Evolutionary conservation across 2,888 invertebrate genomes (phyloP), one percentile per base, ranked within the genome.

Genomic region (Hydrotaea cyrtoneurina): DNA sequence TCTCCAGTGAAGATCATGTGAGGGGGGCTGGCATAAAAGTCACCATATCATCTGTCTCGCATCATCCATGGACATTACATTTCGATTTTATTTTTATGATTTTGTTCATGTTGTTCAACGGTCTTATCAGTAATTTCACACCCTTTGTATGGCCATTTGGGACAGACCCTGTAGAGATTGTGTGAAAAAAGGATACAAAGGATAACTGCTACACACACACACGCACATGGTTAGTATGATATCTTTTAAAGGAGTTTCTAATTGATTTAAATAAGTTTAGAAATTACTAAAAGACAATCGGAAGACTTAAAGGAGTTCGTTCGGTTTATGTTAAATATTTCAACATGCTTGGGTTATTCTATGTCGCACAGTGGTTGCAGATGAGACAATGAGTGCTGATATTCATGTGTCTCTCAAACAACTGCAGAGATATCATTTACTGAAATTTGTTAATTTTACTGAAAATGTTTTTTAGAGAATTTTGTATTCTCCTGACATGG

Each of bases 91-190:
- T n/a, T 31, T 62, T 62, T 31, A 62, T 36, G 62, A 62, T 17
- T 8, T 15, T 62, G 15, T n/a, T n/a, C 62, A 31, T 50, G 62
- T 36, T 59, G 23, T 23, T 59, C 11, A n/a, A 26, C 31, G 26
- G 31, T 31, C 62, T 31, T 31, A 62, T 62, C 62, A 62, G 31
- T 31, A 31, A 62, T n/a, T 62, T 62, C 62, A 62, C 62, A 62
- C 62, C 62, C 62, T 62, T 36, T 62, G 62, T 26, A 62, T 62
- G 62, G 31, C 31, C 62, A 62, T 62, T 62, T 62, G 62, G 2
- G 62, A 62, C 62, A 62, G 23, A 39, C 39, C 31, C 31, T 62
- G 26, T 31, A 23, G 26, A 59, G 23, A 59, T 21, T 57, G 55
- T 57, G 55, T 11, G 55, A 4, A 21, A 19, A 62, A 62, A 36